Conservation (phyloP, 2,888 invertebrate species). For the Rhaphigaster nebulosa region DNA sequence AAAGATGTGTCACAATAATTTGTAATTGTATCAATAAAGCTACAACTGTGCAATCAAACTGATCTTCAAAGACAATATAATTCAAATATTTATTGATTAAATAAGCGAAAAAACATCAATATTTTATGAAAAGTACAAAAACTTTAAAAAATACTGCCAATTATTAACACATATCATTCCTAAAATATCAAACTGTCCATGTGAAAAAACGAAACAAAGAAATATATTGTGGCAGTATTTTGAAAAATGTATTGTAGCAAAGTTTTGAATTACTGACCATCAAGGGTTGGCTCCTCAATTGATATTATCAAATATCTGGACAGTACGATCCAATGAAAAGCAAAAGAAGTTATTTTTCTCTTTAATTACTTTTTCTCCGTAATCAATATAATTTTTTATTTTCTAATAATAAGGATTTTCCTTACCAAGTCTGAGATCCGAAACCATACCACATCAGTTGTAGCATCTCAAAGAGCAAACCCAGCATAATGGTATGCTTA, state of each 20-base stretch:
- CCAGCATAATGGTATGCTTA: slow-evolving; percentile 97
- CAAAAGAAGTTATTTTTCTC: not conserved
- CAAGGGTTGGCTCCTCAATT: too few species aligned
- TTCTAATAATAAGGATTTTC: not conserved
- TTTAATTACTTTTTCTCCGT: not conserved
- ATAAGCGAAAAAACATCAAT: not conserved
- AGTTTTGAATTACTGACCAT: too few species aligned
- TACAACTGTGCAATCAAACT: not conserved
- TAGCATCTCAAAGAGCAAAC: slow-evolving; percentile 94
- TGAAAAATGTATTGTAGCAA: too few species aligned
- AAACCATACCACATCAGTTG: slow-evolving; percentile 98
- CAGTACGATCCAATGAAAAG: too few species aligned
- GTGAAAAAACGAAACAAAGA: too few species aligned
- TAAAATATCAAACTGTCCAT: too few species aligned
- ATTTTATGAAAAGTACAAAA: too few species aligned
- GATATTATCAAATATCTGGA: too few species aligned
- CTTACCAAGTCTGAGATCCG: slow-evolving; percentile 92
- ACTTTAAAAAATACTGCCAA: too few species aligned
- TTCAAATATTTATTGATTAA: not conserved
- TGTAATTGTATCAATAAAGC: not conserved
- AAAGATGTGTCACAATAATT: not conserved
- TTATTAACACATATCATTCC: too few species aligned
- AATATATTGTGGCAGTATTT: too few species aligned
- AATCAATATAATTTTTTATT: too few species aligned
- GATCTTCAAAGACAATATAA: not conserved